phyloP scores from a whole-genome alignment of 2,797 vertebrate genomes.

The Sarcoramphus papa region DNA sequence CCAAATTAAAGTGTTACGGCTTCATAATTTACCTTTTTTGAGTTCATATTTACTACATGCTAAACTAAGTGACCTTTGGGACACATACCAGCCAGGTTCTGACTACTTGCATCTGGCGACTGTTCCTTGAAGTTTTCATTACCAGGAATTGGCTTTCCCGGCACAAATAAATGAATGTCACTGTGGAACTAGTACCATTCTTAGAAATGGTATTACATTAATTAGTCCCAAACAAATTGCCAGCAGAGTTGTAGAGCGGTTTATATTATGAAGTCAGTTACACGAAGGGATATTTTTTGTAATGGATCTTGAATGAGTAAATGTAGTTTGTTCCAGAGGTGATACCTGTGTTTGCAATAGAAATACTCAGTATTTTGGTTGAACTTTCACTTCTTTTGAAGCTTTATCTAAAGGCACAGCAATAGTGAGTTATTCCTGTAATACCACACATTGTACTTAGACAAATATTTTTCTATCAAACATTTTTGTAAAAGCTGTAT shows the following conservation, averaged over 20 bases:
- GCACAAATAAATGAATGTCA: neutral
- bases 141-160: neutral
- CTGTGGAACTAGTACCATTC: neutral
- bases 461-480: constrained; percentile 77
- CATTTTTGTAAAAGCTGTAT: constrained; percentile 76
- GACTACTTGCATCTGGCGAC: neutral
- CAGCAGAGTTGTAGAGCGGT: neutral
- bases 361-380: constrained; percentile 42
- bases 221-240: neutral
- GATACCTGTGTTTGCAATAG: constrained; percentile 40
- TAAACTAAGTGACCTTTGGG: constrained; percentile 66
- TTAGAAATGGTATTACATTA: neutral
- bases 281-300: constrained; percentile 19
- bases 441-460: constrained; percentile 62
- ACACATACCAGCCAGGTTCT: neutral
- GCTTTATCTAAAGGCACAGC: constrained; percentile 75
- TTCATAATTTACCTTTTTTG: neutral
- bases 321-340: constrained; percentile 33
- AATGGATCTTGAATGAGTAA: constrained; percentile 28
- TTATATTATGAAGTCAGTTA: constrained; percentile 34
- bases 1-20: neutral
- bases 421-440: constrained; percentile 70
- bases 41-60: neutral
- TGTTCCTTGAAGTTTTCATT: neutral
- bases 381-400: constrained; percentile 65